Conservation (phyloP, 2,113 vertebrate genomes). For the Pholis gunnellus region DNA sequence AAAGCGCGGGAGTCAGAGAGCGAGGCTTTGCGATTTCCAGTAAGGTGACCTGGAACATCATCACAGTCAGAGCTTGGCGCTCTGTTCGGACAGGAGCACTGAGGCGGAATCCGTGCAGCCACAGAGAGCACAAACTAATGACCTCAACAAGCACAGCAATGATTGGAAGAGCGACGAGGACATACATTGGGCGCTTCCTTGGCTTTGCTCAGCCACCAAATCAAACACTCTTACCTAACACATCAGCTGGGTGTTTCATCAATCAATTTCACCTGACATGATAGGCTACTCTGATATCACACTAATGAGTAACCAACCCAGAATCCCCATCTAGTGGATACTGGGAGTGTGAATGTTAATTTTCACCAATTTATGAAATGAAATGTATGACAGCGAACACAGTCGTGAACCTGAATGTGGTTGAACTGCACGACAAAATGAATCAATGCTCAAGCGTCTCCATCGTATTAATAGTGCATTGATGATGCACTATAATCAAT, state of each 20-base stretch:
- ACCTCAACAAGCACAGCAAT: conserved; percentile 14
- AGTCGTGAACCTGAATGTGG: background rate
- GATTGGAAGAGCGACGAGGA: background rate
- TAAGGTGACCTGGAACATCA: background rate
- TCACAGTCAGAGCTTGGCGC: background rate
- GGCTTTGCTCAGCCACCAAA: conserved; percentile 12
- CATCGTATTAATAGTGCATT: background rate
- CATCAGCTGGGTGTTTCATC: conserved; percentile 4
- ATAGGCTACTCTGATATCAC: background rate
- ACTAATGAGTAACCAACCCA: background rate
- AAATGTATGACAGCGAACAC: background rate
- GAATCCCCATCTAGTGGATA: background rate
- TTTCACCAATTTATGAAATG: background rate
- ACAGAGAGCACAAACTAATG: conserved; percentile 26
- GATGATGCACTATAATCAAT: background rate
- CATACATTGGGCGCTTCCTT: background rate
- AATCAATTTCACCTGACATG: background rate
- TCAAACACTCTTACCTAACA: conserved; percentile 49
- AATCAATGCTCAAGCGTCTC: background rate
- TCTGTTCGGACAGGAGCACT: conserved; percentile 44
- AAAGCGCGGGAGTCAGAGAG: conserved; percentile 6
- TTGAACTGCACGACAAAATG: background rate
- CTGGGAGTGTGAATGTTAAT: background rate
- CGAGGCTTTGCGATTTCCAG: conserved; percentile 3
- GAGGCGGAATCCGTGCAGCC: conserved; percentile 33